Evolutionary conservation across 2,113 vertebrate species (phyloP), one percentile per base, ranked within the genome.

Genomic region (Mirounga angustirostris): DNA sequence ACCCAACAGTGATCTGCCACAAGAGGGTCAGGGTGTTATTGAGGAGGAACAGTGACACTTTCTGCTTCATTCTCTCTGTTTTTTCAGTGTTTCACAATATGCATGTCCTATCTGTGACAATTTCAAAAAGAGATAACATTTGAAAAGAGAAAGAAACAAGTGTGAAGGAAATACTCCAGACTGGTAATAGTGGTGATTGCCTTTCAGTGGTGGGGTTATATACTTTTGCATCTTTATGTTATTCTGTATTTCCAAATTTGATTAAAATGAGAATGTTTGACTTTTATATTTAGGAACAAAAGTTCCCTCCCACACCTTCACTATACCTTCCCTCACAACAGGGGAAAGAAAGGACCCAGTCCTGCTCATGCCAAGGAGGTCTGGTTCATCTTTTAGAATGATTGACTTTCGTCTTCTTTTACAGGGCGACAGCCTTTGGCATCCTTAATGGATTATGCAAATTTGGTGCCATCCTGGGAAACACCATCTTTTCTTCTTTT

Each of bases 401-500:
- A 33, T 74, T 79, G 69, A 9, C 43, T 97, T 50, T 98, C 61
- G 56, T 97, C 30, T 97, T 82, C 79, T 83, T 97, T 95, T 71
- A 8, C 98, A 99, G 99, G 98, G 99, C 99, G 90, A 99, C 99
- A 0, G 99, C 99, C 5, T 99, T 99, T 46, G 99, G 99, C 43
- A 99, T 99, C 98, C 99, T 99, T 96, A 99, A 99, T 0, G 99
- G 99, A 24, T 97, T 99, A 90, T 99, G 99, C 95, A 99, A 99
- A 98, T 98, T 99, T 69, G 99, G 99, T 0, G 99, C 99, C 98
- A 99, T 99, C 95, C 92, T 99, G 81, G 99, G 99, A 97, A 99
- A 99, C 97, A 99, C 99, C n/a, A 99, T 99, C 98, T 99, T 99
- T 52, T 99, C 99, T 82, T 99, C 99, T 80, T 99, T 99, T 3